phyloP scores from a whole-genome alignment of 2,888 invertebrate species.

The Apodemia mormo region DNA sequence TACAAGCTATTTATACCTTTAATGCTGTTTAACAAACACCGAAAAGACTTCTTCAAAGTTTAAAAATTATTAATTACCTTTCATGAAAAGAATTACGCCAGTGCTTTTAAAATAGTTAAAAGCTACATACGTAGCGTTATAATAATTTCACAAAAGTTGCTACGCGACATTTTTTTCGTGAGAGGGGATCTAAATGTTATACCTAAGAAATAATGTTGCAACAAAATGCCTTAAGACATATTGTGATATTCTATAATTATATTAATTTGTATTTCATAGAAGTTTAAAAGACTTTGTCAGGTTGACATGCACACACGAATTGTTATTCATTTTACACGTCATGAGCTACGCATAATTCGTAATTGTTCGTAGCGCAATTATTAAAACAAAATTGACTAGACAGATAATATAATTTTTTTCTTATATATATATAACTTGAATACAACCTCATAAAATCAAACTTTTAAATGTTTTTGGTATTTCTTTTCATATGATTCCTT shows the following conservation, averaged over 20 bases:
- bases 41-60: slow-evolving; percentile 11
- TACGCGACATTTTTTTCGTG: background rate
- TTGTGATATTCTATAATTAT: slow-evolving; percentile 24
- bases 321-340: background rate
- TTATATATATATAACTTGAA: too few relatives aligned
- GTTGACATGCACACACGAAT: background rate
- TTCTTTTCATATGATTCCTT: background rate
- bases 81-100: background rate
- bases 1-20: background rate
- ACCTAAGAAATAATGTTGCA: slow-evolving; percentile 12
- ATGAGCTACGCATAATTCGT: background rate
- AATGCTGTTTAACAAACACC: background rate
- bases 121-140: too few relatives aligned
- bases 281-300: slow-evolving; percentile 16
- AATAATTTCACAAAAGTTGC: background rate
- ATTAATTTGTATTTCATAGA: slow-evolving; percentile 1
- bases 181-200: background rate
- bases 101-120: too few relatives aligned
- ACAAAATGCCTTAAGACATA: slow-evolving; percentile 24
- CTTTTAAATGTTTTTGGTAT: background rate
- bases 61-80: background rate
- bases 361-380: background rate
- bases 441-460: background rate
- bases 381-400: background rate
- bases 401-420: background rate